These are phyloP conservation scores for Pleuronectes platessa DNA, from an alignment of 2,113 vertebrate species.

Conservation along the genomic window DNA sequence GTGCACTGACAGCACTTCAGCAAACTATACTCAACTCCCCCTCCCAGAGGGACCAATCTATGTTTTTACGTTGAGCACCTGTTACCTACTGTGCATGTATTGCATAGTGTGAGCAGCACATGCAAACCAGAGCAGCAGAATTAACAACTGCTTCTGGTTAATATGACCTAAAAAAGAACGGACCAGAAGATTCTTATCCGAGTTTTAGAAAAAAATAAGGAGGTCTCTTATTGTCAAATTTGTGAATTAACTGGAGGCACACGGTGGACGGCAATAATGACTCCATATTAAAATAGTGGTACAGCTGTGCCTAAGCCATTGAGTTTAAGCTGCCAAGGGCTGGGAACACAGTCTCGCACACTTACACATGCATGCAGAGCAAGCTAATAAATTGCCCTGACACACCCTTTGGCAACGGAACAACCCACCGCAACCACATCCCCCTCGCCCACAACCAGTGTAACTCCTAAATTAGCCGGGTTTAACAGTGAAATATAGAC, in stretches of 20 bases:
- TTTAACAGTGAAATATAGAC: slow-evolving; percentile 63
- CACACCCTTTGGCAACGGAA: slow-evolving; percentile 76
- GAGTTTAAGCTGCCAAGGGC: slow-evolving; percentile 71
- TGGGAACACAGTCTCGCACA: slow-evolving; percentile 57
- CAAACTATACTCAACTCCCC: slow-evolving; percentile 30
- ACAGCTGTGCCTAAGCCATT: slow-evolving; percentile 80
- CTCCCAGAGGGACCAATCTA: slow-evolving; percentile 71
- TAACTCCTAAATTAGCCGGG: slow-evolving; percentile 72
- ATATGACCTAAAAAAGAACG: slow-evolving; percentile 24
- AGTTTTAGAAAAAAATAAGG: slow-evolving; percentile 49
- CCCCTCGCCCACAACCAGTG: slow-evolving; percentile 66
- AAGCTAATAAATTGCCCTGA: slow-evolving; percentile 75
- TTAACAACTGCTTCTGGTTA: slow-evolving; percentile 54
- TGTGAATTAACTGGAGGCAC: slow-evolving; percentile 77
- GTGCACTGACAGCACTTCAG: slow-evolving; percentile 41
- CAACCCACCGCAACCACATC: slow-evolving; percentile 74
- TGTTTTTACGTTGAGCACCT: slow-evolving; percentile 70
- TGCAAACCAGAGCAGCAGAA: slow-evolving; percentile 23
- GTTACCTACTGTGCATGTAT: slow-evolving; percentile 53
- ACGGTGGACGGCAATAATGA: slow-evolving; percentile 72
- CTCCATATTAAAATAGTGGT: slow-evolving; percentile 76
- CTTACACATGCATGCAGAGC: slow-evolving; percentile 48
- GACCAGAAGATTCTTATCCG: slow-evolving; percentile 39
- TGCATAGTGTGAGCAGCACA: slow-evolving; percentile 10
- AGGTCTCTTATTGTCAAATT: slow-evolving; percentile 72